phyloP scores from a whole-genome alignment of 2,797 vertebrate genomes.

The Leptoclinus maculatus region DNA sequence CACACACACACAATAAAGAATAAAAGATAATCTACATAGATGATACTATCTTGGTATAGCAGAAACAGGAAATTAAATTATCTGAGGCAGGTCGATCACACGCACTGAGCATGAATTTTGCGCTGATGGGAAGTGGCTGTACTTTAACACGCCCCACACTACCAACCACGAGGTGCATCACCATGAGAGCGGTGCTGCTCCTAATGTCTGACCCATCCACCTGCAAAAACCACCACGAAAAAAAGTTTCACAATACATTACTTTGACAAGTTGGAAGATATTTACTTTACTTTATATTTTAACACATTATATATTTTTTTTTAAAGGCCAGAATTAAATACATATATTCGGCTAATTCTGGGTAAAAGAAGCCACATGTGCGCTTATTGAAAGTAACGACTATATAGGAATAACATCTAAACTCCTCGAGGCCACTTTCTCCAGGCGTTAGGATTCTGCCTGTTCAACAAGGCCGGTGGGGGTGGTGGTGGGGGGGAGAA shows the following conservation, averaged over 20 bases:
- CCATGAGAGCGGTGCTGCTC: slow-evolving; percentile 19
- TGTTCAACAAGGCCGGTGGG: slow-evolving; percentile 58
- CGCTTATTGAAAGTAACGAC: accelerated
- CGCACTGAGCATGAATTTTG: slow-evolving; percentile 22
- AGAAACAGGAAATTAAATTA: background rate
- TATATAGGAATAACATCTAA: accelerated
- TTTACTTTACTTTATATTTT: accelerated
- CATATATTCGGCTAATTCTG: accelerated
- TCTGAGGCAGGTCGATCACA: slow-evolving; percentile 6
- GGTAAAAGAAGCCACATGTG: background rate
- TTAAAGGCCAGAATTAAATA: background rate
- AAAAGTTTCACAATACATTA: background rate
- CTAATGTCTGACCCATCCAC: slow-evolving; percentile 16
- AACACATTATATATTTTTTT: background rate
- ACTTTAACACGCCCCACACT: slow-evolving; percentile 65
- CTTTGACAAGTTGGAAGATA: accelerated
- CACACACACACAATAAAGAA: too few relatives aligned
- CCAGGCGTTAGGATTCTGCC: slow-evolving; percentile 42
- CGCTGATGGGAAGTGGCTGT: slow-evolving; percentile 65
- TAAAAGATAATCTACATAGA: background rate
- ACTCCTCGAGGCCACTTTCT: background rate
- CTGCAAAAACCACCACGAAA: background rate
- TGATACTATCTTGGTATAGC: accelerated
- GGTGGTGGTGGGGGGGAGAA: background rate
- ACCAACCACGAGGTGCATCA: slow-evolving; percentile 80